phyloP scores from a whole-genome alignment of 2,113 vertebrate species.

The Solenodon paradoxus region DNA sequence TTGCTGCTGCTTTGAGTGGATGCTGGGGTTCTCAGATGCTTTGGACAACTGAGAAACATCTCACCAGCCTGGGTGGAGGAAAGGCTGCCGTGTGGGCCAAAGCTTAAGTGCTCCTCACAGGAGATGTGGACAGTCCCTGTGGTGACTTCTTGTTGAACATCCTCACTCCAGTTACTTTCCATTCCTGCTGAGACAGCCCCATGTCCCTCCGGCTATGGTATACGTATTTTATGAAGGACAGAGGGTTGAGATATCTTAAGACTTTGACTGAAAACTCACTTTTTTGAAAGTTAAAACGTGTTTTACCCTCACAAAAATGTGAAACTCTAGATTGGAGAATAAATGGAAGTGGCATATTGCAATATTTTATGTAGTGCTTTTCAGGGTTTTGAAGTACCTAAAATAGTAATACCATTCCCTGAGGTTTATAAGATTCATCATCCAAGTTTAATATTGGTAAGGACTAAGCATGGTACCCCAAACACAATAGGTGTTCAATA shows the following conservation, averaged over 20 bases:
- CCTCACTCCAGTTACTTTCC: slow-evolving; percentile 56
- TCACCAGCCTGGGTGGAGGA: not conserved
- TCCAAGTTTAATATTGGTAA: not conserved
- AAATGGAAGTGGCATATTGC: not conserved
- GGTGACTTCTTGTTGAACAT: slow-evolving; percentile 24
- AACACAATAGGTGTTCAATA: slow-evolving; percentile 4
- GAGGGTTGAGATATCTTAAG: slow-evolving; percentile 51
- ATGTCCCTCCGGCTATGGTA: slow-evolving; percentile 62
- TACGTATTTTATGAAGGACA: slow-evolving; percentile 64
- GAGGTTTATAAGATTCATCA: not conserved
- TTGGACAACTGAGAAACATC: not conserved
- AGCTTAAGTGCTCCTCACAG: not conserved
- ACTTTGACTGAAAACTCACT: slow-evolving; percentile 57
- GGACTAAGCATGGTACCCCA: not conserved
- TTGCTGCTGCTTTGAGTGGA: rapidly evolving
- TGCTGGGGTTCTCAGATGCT: not conserved
- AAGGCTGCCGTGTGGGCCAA: not conserved
- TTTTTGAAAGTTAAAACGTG: slow-evolving; percentile 51
- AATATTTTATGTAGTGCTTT: slow-evolving; percentile 1
- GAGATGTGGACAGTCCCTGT: slow-evolving; percentile 2
- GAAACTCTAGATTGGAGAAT: slow-evolving; percentile 36
- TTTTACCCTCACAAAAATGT: slow-evolving; percentile 53
- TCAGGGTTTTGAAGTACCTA: slow-evolving; percentile 5
- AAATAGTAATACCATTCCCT: not conserved
- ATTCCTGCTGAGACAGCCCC: slow-evolving; percentile 46